Evolutionary conservation across 2,888 invertebrate species (phyloP), one percentile per base, ranked within the genome.

Genomic region (Andrena bucephala): DNA sequence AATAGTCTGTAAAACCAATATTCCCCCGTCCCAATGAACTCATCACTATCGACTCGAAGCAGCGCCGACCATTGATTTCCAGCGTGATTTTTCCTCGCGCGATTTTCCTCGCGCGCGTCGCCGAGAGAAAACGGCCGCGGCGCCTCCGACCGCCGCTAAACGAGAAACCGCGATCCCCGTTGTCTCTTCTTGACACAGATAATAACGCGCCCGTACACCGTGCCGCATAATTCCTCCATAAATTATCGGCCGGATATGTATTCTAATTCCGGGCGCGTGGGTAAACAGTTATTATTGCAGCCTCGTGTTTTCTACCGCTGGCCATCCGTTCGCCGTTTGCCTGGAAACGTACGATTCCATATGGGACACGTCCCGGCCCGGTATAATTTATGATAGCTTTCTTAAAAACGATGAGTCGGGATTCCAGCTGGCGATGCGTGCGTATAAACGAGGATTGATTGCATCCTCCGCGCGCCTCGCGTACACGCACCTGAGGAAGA

Each of bases 261-360:
- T 91, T 90, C 89, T 91, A 91, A 91, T 91, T 88, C 87, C 62
- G 68, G 42, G 70, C 82, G 90, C 90, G 91, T 91, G 89, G 91
- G 91, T 88, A 90, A 87, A 79, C 79, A 79, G 83, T 91, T 89
- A 89, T 90, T 89, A 86, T 90, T 87, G 90, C 87, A 81, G 83
- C 84, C 81, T 82, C 74, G 57, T 50, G 77, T 31, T 24, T 16
- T 24, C 57, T 13, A 2, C n/a, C 16, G 52, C n/a, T n/a, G 36
- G 71, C 27, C 27, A 2, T 7, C 27, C 27, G 13, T 31, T 4
- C 16, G 33, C 24, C 57, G n/a, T 36, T 13, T 50, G 33, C 24
- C 52, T 72, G 79, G 50, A 70, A 81, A 79, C 79, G 69, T 77
- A 72, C 71, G 71, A 76, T 68, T 79, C 77, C 77, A 75, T 84